Evolutionary conservation across 1,140 invertebrate species (phyloP).

Genomic region (Bombus turneri): DNA sequence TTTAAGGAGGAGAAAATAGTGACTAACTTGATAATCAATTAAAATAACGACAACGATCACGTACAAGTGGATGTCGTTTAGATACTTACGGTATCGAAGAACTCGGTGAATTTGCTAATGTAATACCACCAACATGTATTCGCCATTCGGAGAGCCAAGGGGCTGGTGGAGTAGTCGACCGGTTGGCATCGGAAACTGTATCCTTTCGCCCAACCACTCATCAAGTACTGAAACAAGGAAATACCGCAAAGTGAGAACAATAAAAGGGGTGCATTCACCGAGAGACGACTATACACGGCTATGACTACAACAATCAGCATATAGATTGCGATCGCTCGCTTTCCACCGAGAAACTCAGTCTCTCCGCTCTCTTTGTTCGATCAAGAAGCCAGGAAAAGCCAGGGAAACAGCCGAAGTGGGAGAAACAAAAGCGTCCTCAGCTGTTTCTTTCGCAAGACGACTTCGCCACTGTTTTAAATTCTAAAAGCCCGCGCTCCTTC

Average conservation of each 20-base stretch:
- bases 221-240: conserved; percentile 87
- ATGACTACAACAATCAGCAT: conserved; percentile 18
- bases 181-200: conserved; percentile 97
- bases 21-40: background rate
- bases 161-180: conserved; percentile 93
- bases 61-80: too few species aligned
- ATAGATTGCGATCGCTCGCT: conserved; percentile 25
- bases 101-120: conserved; percentile 98
- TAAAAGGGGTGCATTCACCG: conserved; percentile 24
- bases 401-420: background rate
- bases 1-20: background rate
- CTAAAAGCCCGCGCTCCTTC: conserved; percentile 39
- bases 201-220: conserved; percentile 92
- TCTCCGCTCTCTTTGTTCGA: conserved; percentile 38
- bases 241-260: conserved; percentile 38
- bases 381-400: conserved; percentile 2
- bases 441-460: conserved; percentile 8
- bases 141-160: conserved; percentile 94
- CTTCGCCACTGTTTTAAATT: conserved; percentile 23
- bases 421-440: conserved; percentile 24
- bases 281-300: background rate
- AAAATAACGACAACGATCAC: too few species aligned
- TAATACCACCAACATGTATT: conserved; percentile 98
- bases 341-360: conserved; percentile 41
- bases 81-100: conserved; percentile 93